A percentile compares a stretch with the other conserved stretches of the same genome.
phyloP scores from a whole-genome alignment of 2,888 invertebrate genomes.

The Trichopria drosophilae region DNA sequence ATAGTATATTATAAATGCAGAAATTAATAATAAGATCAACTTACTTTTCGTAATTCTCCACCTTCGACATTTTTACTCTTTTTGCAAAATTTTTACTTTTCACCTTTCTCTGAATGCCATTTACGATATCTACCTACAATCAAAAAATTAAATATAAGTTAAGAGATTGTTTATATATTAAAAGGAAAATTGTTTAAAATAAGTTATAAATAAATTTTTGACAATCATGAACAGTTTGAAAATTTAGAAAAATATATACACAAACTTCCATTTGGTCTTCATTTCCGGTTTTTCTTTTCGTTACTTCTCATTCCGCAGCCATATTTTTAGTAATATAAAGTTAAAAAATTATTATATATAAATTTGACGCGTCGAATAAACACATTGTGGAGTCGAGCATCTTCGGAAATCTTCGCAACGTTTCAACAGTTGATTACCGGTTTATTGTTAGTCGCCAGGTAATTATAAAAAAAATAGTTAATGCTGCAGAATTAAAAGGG shows the following conservation, averaged over 20 bases:
- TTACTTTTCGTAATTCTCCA: conserved; percentile 49
- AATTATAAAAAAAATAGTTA: too few species aligned
- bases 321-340: too few species aligned
- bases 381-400: too few species aligned
- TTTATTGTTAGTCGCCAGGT: too few species aligned
- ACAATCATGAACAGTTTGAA: too few species aligned
- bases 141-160: too few species aligned
- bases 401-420: too few species aligned
- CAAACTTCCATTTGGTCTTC: conserved; percentile 1
- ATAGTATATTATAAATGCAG: too few species aligned
- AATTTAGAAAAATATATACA: background rate
- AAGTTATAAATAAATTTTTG: background rate
- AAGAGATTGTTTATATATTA: conserved; percentile 3
- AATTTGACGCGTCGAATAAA: too few species aligned
- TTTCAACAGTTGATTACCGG: too few species aligned
- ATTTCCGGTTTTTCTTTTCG: background rate
- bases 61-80: conserved; percentile 43
- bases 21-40: conserved; percentile 3
- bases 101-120: conserved; percentile 65
- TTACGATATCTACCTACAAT: conserved; percentile 65
- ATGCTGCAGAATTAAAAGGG: too few species aligned
- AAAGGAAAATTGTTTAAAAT: background rate
- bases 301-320: background rate
- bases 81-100: conserved; percentile 55
- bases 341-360: too few species aligned